Evolutionary conservation across 2,797 vertebrate species (phyloP).

Genomic region (Mormyrus hasselquistii): DNA sequence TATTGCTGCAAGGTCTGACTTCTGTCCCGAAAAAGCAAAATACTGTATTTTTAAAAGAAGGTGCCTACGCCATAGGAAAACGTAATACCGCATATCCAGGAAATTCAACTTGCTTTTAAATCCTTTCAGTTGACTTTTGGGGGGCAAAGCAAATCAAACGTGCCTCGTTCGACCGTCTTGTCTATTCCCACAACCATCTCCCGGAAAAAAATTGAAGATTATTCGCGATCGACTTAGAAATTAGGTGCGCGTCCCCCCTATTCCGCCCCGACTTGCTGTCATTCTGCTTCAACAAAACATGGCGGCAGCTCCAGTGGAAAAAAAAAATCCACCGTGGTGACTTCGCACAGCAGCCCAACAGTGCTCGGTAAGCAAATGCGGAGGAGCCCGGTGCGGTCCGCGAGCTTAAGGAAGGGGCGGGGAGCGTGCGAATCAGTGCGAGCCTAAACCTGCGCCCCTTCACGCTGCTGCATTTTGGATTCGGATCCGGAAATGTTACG

Average conservation of each 20-base stretch:
- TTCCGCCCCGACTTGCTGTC: constrained; percentile 55
- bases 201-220: constrained; percentile 26
- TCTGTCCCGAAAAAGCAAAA: constrained; percentile 45
- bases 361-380: constrained; percentile 4
- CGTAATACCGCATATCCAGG: constrained; percentile 52
- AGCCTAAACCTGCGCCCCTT: neutral
- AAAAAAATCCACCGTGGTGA: constrained; percentile 12
- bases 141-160: constrained; percentile 12
- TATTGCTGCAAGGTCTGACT: constrained; percentile 48
- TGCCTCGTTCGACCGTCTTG: constrained; percentile 7
- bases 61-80: constrained; percentile 60
- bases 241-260: constrained; percentile 38
- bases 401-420: neutral
- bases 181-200: constrained; percentile 16
- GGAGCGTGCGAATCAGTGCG: neutral
- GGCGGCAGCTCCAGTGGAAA: constrained; percentile 44
- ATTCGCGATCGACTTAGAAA: constrained; percentile 31
- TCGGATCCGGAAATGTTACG: neutral
- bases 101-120: constrained; percentile 38
- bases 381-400: neutral
- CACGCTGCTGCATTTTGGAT: neutral
- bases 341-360: neutral
- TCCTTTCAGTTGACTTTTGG: constrained; percentile 31
- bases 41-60: constrained; percentile 38
- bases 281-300: constrained; percentile 56